Evolutionary conservation across 2,797 vertebrate species (phyloP), one percentile per base, ranked within the genome.

Genomic region (Momotus momota): DNA sequence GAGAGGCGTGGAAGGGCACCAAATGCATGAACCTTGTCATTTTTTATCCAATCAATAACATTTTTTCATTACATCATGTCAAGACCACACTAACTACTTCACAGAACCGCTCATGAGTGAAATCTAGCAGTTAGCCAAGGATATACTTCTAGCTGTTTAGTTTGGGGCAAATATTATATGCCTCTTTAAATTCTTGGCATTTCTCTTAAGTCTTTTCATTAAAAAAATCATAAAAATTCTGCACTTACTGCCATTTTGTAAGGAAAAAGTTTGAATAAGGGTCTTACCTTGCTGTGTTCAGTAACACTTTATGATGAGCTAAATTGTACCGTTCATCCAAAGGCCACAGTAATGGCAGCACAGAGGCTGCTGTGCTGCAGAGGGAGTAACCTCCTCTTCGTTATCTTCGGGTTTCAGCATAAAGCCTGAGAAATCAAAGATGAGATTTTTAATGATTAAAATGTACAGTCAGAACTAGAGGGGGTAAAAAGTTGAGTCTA

Each of bases 1-100:
- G 38, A 88, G 72, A 94, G 33, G 69, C 27, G 21, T 14, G 40
- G 67, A 92, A 89, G 31, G 55, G n/a, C 52, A 93, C 46, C 91
- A 91, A 73, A 72, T 81, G 10, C 64, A 35, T 83, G 48, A 81
- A 81, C 33, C 6, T 27, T 73, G 40, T 81, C 12, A 23, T 81
- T 94, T 82, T 88, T 91, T 62, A 84, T 75, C 80, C 88, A 73
- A 88, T 92, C 52, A 81, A 75, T 81, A 83, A 69, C 3, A 29
- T 81, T 35, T 35, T 35, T 35, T 35, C 35, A 35, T 90, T 80
- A 23, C 31, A 13, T 85, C 4, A 0, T 77, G 64, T 70, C 70
- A 86, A 48, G 73, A 84, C 79, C 23, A 29, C 23, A 23, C 1
- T 54, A 61, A 52, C 20, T 1, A 4, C 72, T 88, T 83, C 41